Conservation (phyloP, 2,113 vertebrate genomes). For the Willisornis vidua region DNA sequence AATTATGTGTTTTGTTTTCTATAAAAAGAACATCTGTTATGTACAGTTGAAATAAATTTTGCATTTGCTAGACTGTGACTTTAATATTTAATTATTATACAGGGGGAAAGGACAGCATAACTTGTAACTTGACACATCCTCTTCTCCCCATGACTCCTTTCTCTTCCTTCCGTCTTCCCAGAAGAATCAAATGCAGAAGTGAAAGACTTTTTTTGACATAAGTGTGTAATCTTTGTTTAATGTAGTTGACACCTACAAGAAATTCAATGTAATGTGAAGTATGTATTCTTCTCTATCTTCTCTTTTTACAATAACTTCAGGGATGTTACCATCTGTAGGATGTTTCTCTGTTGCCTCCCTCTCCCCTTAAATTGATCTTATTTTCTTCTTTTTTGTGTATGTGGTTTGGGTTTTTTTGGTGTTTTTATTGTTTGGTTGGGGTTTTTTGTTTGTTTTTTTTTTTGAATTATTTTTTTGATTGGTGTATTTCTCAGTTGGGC, state of each 20-base stretch:
- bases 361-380: neutral
- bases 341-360: neutral
- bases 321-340: neutral
- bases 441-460: no score
- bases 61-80: constrained; percentile 89
- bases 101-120: constrained; percentile 51
- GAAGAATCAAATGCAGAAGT: neutral
- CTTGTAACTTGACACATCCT: neutral
- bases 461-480: neutral
- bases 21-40: constrained; percentile 85
- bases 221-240: neutral
- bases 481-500: neutral
- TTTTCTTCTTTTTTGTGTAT: neutral
- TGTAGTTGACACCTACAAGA: neutral
- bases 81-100: constrained; percentile 76
- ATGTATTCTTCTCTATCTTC: neutral
- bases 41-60: constrained; percentile 99
- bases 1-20: constrained; percentile 87
- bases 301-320: neutral
- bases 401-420: neutral
- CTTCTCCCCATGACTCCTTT: constrained; percentile 21
- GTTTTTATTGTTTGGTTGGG: neutral
- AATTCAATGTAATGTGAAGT: neutral
- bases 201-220: neutral
- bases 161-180: neutral